Conservation (phyloP, 2,113 vertebrate species). For the Tenrec ecaudatus region DNA sequence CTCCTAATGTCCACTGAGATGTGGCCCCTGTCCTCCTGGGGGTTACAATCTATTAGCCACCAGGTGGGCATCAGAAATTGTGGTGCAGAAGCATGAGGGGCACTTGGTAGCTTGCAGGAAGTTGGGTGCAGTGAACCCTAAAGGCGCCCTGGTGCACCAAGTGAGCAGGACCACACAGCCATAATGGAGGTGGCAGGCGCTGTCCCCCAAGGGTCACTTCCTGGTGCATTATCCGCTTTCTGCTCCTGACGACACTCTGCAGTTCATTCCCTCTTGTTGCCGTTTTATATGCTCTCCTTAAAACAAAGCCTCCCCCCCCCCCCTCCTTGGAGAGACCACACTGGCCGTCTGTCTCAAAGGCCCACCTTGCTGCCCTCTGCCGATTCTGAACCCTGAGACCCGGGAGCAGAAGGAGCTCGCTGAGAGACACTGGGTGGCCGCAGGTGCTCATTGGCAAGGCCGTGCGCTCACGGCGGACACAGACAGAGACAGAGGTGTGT, state of each 20-base stretch:
- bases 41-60: not conserved
- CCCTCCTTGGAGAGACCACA: not conserved
- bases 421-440: not conserved
- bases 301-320: not conserved
- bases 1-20: not conserved
- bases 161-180: not conserved
- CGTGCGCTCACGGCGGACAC: not conserved
- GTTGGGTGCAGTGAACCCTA: not conserved
- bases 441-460: not conserved
- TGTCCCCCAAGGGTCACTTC: not conserved
- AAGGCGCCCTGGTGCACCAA: not conserved
- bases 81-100: constrained; percentile 21
- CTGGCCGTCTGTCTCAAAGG: not conserved
- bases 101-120: not conserved
- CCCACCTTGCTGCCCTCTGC: not conserved
- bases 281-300: not conserved
- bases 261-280: not conserved
- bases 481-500: not conserved
- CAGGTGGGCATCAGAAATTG: not conserved
- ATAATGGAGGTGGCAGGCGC: no score
- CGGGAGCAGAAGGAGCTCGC: not conserved
- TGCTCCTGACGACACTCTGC: no score
- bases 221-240: not conserved
- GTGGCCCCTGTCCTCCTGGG: not conserved
- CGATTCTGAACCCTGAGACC: constrained; percentile 31